phyloP scores from a whole-genome alignment of 2,797 vertebrate genomes.

The Setipinna tenuifilis region DNA sequence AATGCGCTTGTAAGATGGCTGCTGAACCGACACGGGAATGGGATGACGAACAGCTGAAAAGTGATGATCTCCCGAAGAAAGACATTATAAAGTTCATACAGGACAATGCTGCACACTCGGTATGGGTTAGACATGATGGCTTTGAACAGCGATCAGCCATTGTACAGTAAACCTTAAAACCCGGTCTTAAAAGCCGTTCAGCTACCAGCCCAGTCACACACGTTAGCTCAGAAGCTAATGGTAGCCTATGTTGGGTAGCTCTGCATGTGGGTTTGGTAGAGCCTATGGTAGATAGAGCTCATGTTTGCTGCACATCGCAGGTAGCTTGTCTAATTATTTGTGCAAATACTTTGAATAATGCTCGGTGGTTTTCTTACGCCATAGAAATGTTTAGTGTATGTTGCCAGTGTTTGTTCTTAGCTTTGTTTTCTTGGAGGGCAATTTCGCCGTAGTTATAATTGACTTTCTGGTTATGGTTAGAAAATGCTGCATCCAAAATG shows the following conservation, averaged over 20 bases:
- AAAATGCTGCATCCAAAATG: not conserved
- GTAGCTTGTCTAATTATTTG: not conserved
- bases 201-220: not conserved
- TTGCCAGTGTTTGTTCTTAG: not conserved
- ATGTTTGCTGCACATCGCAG: not conserved
- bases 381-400: not conserved
- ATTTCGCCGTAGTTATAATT: not conserved
- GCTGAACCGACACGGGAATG: slow-evolving; percentile 81
- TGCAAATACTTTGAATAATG: not conserved
- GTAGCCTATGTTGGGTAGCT: not conserved
- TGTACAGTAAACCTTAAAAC: not conserved
- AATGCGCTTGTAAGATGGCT: slow-evolving; percentile 79
- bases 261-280: not conserved
- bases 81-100: slow-evolving; percentile 93
- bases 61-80: slow-evolving; percentile 90
- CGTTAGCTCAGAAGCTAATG: not conserved
- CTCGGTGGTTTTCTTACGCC: not conserved
- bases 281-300: no score
- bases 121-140: slow-evolving; percentile 56
- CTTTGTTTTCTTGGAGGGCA: not conserved
- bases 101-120: slow-evolving; percentile 88
- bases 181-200: no score
- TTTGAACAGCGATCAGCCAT: not conserved
- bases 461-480: not conserved
- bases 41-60: slow-evolving; percentile 89